Evolutionary conservation across 1,140 invertebrate genomes (phyloP), one percentile per base, ranked within the genome.

Genomic region (Mycetomoellerius zeteki): DNA sequence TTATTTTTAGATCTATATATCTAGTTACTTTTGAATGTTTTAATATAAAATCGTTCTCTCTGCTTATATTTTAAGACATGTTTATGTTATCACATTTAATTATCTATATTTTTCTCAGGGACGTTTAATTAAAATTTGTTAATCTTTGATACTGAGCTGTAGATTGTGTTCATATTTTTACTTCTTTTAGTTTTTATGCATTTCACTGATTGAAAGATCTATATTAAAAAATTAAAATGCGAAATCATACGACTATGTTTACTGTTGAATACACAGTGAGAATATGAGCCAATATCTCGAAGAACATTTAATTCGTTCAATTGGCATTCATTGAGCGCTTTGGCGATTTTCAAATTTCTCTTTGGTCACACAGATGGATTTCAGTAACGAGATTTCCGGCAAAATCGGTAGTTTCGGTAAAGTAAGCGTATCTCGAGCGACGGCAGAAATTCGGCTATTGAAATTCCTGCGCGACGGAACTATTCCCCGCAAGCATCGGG

Each of bases 401-500:
- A 43, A 72, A 72, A 72, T 82, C 52, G 30, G 33, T 52, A 58
- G 19, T 73, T 84, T 73, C 37, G 24, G 33, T 50, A 19, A 84
- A 84, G 58, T 62, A 75, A 75, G 54, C 80, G 80, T 30, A 52
- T 80, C 58, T 30, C 37, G 67, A 75, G 43, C 85, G 60, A 52
- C 50, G 52, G 16, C 50, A 80, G 69, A 82, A 82, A 82, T 82
- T 86, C 77, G 30, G 5, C 76, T 76, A 86, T 87, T 88, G 85
- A 87, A 88, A 88, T 88, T 82, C 87, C 71, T 65, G 30, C 37
- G 3, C 58, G 76, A 69, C 56, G 52, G 30, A 78, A 72, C 62
- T 78, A 77, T 30, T 19, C 33, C 24, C 21, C 65, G n/a, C 16
- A 52, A 47, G 12, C 52, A 54, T 30, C 14, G 58, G 47, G 1